phyloP scores from a whole-genome alignment of 2,113 vertebrate genomes.

The Numida meleagris region DNA sequence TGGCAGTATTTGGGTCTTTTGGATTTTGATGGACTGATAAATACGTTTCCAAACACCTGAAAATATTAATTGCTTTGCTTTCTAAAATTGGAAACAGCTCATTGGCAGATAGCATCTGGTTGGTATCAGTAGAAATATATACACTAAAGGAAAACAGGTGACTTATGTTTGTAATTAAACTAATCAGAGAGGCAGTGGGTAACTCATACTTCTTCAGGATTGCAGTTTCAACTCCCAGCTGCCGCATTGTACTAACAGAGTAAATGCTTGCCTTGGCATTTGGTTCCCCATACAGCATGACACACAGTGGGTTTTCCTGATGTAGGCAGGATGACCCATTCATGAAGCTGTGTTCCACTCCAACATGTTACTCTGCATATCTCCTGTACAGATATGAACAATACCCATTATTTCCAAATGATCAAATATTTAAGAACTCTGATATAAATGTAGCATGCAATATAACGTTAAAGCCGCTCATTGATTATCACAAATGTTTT shows the following conservation, averaged over 20 bases:
- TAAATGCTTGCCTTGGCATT: not conserved
- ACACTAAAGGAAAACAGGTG: not conserved
- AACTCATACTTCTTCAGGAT: not conserved
- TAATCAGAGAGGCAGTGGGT: not conserved
- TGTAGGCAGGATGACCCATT: not conserved
- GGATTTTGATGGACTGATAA: not conserved
- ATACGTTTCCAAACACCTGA: not conserved
- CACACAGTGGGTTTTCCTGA: not conserved
- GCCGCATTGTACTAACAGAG: not conserved
- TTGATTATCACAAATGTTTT: not conserved
- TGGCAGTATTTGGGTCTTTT: not conserved
- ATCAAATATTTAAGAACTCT: not conserved
- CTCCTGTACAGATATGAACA: not conserved
- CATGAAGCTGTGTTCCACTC: not conserved
- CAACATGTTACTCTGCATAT: not conserved
- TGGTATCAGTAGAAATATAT: not conserved
- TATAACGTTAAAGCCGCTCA: not conserved
- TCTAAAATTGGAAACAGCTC: not conserved
- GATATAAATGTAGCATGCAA: not conserved
- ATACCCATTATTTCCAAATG: not conserved
- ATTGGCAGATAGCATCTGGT: not conserved
- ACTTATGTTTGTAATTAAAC: slow-evolving; percentile 19
- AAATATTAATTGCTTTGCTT: not conserved
- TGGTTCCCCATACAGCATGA: accelerated
- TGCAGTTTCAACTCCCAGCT: not conserved